phyloP scores from a whole-genome alignment of 92 coral and sea anemone species.

The Zoanthus sociatus region DNA sequence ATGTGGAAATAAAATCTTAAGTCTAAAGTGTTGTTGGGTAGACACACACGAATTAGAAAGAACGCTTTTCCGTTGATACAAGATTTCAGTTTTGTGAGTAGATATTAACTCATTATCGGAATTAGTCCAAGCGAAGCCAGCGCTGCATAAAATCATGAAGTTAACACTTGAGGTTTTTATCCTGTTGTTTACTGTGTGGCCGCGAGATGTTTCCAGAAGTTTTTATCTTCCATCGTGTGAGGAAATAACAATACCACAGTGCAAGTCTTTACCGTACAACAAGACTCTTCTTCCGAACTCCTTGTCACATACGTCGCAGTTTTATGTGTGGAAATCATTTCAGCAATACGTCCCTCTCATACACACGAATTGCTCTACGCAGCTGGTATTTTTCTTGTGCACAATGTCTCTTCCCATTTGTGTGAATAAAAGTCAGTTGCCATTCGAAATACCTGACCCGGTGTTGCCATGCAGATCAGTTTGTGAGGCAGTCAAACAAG shows the following conservation, averaged over 20 bases:
- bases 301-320: constrained; percentile 62
- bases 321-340: constrained; percentile 35
- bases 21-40: background rate
- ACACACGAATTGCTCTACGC: constrained; percentile 74
- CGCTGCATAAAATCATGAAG: background rate
- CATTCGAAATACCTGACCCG: constrained; percentile 46
- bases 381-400: constrained; percentile 85
- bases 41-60: background rate
- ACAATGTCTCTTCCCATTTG: constrained; percentile 84
- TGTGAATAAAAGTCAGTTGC: constrained; percentile 18
- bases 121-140: background rate
- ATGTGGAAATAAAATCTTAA: background rate
- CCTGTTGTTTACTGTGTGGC: background rate
- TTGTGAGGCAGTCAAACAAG: constrained; percentile 76
- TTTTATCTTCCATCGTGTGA: constrained; percentile 53
- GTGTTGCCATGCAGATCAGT: constrained; percentile 83
- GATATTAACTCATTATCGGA: background rate
- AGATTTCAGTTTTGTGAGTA: background rate
- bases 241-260: constrained; percentile 69
- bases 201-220: background rate
- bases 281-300: constrained; percentile 80
- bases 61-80: background rate
- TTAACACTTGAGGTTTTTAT: background rate
- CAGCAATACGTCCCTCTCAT: constrained; percentile 53
- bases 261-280: constrained; percentile 80